Base-by-base conservation (phyloP, 2,888 invertebrate genomes). In the Cataglyphis cursor region DNA sequence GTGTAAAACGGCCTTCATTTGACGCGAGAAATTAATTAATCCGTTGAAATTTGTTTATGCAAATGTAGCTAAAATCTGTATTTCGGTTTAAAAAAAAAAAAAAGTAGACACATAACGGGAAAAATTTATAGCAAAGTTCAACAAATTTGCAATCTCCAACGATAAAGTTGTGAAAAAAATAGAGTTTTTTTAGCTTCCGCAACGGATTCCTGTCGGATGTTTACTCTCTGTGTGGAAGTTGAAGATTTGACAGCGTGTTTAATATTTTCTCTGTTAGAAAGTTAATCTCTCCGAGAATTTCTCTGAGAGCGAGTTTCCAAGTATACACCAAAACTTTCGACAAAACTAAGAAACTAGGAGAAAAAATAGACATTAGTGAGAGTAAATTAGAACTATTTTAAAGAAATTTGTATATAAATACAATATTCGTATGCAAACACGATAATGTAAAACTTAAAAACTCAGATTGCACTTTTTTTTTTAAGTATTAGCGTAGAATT, bases 221-320 rank as follows among this genome's bases (percentile, higher is more conserved):
- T 59, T 73, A 35, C n/a, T 10, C 15, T 73, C 12, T 31, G 24
- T 12, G 24, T 24, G 4, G 44, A 59, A 48, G 35, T 59, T 44
- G 75, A 80, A 74, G 57, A 73, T 38, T 54, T 68, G 72, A 76
- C 28, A 21, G 38, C 35, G 44, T 35, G 35, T 74, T 80, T 74
- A 80, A 74, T 73, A 74, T 59, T 80, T 80, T 59, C 31, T 35
- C 31, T 35, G 59, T 44, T 59, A 18, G 31, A 73, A 80, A 80
- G 59, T 80, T 80, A 74, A 74, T 74, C 35, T 35, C 35, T 35
- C 12, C 35, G 35, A 73, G 57, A 73, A 80, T 73, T 74, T 74
- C 59, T 59, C 44, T 24, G 35, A 44, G 35, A 78, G 21, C 41
- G 9, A 78, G 41, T 21, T 61, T 8, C 35, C 76, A 38, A 54